These are phyloP conservation scores for Periophthalmus modestus DNA, from an alignment of 2,113 vertebrate genomes.

Conservation along the genomic window DNA sequence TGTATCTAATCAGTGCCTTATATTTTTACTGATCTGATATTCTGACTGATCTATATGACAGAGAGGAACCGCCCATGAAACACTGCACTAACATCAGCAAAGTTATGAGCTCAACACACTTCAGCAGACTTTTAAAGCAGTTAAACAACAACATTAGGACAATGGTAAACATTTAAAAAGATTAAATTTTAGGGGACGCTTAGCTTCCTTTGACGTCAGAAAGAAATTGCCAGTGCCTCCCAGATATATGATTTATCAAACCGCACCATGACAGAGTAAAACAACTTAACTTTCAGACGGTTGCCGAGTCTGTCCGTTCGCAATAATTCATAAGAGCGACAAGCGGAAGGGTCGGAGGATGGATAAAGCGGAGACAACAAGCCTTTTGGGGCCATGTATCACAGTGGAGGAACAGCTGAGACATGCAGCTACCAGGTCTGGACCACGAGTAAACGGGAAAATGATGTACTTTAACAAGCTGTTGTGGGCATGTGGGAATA, in stretches of 20 bases:
- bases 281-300: constrained; percentile 23
- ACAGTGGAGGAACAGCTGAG: background rate
- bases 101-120: too few relatives aligned
- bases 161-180: too few relatives aligned
- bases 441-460: background rate
- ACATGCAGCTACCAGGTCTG: background rate
- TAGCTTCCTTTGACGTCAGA: too few relatives aligned
- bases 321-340: background rate
- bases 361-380: constrained; percentile 6
- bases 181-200: too few relatives aligned
- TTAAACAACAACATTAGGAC: too few relatives aligned
- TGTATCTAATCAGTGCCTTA: too few relatives aligned
- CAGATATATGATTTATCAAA: constrained; percentile 49
- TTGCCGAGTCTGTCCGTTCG: constrained; percentile 3
- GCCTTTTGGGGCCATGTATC: constrained; percentile 1
- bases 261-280: constrained; percentile 12
- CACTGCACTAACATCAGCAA: too few relatives aligned
- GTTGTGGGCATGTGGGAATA: background rate
- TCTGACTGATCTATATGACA: too few relatives aligned
- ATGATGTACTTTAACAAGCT: background rate
- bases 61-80: too few relatives aligned
- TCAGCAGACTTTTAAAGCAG: too few relatives aligned
- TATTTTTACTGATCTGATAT: too few relatives aligned
- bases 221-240: background rate
- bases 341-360: constrained; percentile 5